A percentile compares a stretch with the other conserved stretches of the same genome.
These are phyloP conservation scores for Diglossa brunneiventris DNA, from an alignment of 2,113 vertebrate species.

Conservation along the genomic window DNA sequence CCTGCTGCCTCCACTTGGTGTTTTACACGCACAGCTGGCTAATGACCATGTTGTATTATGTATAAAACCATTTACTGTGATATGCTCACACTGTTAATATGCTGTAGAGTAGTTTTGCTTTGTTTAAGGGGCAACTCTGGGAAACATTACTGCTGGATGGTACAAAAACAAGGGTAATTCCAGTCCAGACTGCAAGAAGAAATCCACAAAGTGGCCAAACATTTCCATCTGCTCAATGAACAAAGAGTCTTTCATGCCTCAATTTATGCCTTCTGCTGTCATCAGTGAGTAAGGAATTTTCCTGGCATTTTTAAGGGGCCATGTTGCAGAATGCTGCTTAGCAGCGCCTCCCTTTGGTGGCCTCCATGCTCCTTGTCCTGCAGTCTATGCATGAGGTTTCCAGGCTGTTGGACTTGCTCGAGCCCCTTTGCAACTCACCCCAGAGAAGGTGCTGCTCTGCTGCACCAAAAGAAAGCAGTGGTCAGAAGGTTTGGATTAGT, in stretches of 20 bases:
- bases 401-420: not conserved
- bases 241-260: not conserved
- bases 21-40: conserved; percentile 52
- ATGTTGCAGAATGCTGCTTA: not conserved
- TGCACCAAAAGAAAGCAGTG: not conserved
- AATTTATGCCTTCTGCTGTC: not conserved
- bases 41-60: conserved; percentile 23
- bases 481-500: not conserved
- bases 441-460: not conserved
- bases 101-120: conserved; percentile 1
- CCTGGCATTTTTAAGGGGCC: not conserved
- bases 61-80: conserved; percentile 11
- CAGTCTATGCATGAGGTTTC: not conserved
- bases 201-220: conserved; percentile 30
- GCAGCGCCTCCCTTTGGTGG: not conserved
- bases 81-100: not conserved
- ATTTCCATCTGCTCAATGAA: conserved; percentile 58
- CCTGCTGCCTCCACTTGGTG: conserved; percentile 15
- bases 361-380: not conserved
- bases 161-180: conserved; percentile 48
- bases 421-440: not conserved
- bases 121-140: conserved; percentile 37
- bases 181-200: conserved; percentile 11
- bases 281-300: not conserved
- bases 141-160: conserved; percentile 9